phyloP scores from a whole-genome alignment of 2,888 invertebrate genomes.

The Allacma fusca region DNA sequence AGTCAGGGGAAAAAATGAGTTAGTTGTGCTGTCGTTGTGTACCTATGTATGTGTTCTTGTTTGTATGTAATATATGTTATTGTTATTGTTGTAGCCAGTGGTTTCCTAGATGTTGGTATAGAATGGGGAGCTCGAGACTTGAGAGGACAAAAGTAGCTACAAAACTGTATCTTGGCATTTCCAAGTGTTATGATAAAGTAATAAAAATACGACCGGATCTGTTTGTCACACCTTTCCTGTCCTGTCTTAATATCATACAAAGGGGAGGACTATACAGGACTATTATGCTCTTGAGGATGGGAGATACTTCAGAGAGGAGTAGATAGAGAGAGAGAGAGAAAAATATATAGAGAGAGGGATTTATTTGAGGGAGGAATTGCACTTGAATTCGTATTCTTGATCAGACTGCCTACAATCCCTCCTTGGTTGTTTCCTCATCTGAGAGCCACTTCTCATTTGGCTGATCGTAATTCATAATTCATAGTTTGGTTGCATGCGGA shows the following conservation, averaged over 20 bases:
- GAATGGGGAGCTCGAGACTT: too few relatives aligned
- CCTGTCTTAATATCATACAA: not conserved
- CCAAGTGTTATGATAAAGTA: conserved; percentile 6
- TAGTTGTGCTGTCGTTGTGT: not conserved
- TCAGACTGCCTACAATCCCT: not conserved
- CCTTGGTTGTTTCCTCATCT: conserved; percentile 5
- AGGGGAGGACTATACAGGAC: not conserved
- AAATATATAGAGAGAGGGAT: too few relatives aligned
- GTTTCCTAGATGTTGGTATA: too few relatives aligned
- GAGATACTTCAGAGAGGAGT: not conserved
- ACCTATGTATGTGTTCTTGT: not conserved
- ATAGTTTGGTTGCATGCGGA: not conserved
- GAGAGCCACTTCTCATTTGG: not conserved
- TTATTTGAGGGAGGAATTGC: conserved; percentile 10
- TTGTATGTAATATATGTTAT: too few relatives aligned
- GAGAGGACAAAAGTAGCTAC: not conserved
- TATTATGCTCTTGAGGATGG: not conserved
- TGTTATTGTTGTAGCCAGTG: too few relatives aligned
- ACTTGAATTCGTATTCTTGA: conserved; percentile 20
- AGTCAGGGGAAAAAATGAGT: not conserved
- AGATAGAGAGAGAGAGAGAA: too few relatives aligned
- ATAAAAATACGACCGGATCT: conserved; percentile 37
- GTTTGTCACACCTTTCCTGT: conserved; percentile 43
- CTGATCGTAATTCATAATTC: conserved; percentile 32
- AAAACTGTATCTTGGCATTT: conserved; percentile 15